Base-by-base conservation (phyloP, 2,113 vertebrate genomes). In the Elachura formosa region DNA sequence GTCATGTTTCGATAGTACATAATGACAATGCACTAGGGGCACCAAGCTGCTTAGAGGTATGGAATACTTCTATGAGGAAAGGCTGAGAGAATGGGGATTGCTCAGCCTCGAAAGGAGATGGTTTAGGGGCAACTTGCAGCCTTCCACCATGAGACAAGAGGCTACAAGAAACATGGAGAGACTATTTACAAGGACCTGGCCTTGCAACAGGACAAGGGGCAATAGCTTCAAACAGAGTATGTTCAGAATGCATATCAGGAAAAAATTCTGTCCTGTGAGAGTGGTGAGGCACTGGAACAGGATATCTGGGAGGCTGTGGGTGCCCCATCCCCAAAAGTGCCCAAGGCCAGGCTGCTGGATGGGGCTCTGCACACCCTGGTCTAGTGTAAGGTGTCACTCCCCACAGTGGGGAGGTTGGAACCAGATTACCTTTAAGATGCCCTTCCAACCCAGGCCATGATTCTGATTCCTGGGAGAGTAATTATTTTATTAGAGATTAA, bases 361-460 rank as follows among this genome's bases (percentile, higher is more conserved):
- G 29, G 20, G 24, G 62, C 17, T 67, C 62, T 51, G 61, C 4
- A 6, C 38, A 75, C 15, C 11, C 24, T 40, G n/a, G 9, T n/a
- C 38, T 38, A n/a, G 13, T 22, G 28, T 3, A 40, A 61, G 11
- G 13, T 25, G 16, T 18, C 2, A 0, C 38, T 59, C 38, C 5
- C 11, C 4, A 8, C 3, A 4, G 45, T 16, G 51, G 28, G 5
- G 21, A 21, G 29, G 14, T 4, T 68, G 40, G 18, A 76, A 41
- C 6, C 2, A 76, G 7, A 33, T 13, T 4, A 41, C 11, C 10
- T 62, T 41, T 20, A 33, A 55, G 31, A 49, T 54, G 41, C 21
- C 21, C 38, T 52, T 71, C 22, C 59, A 76, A 19, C 31, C 25
- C 34, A 55, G 15, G 31, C n/a, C 34, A 48, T 40, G 28, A 54